Conservation (phyloP, 2,797 vertebrate species). For the Micrastur ruficollis region DNA sequence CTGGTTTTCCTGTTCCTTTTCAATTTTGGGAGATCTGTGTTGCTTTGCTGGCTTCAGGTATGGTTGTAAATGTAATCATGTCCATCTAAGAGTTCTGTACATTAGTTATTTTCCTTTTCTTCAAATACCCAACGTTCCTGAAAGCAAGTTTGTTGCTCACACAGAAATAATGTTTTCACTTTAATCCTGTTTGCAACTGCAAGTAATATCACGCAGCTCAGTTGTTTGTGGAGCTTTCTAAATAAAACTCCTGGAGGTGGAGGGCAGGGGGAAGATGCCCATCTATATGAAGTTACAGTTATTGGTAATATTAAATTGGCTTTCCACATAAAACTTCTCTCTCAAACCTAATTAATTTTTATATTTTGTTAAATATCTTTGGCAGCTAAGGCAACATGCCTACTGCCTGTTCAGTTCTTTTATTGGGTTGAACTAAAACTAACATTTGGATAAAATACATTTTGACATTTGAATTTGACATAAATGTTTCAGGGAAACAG, state of each 20-base stretch:
- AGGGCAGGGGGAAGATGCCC: neutral
- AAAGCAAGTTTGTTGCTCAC: neutral
- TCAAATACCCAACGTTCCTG: neutral
- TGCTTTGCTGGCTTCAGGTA: neutral
- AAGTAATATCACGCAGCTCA: neutral
- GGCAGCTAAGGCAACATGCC: slow-evolving; percentile 42
- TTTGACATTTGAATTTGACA: slow-evolving; percentile 72
- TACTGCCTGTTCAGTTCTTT: slow-evolving; percentile 61
- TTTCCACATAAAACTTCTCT: slow-evolving; percentile 50
- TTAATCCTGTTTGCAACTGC: slow-evolving; percentile 1
- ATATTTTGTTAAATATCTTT: slow-evolving; percentile 21
- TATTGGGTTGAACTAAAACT: slow-evolving; percentile 47
- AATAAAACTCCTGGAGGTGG: neutral
- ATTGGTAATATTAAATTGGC: slow-evolving; percentile 42
- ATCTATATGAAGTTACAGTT: slow-evolving; percentile 39
- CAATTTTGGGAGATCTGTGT: neutral
- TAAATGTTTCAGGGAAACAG: slow-evolving; percentile 56
- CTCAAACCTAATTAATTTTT: slow-evolving; percentile 42
- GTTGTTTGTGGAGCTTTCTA: neutral
- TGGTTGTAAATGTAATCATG: rapidly evolving
- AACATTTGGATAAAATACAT: slow-evolving; percentile 57
- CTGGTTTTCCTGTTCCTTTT: neutral
- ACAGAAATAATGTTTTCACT: neutral
- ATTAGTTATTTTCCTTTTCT: neutral
- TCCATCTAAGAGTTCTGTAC: neutral